These are phyloP conservation scores for Drosophila azteca DNA, from an alignment of 1,140 invertebrate species.

Conservation along the genomic window DNA sequence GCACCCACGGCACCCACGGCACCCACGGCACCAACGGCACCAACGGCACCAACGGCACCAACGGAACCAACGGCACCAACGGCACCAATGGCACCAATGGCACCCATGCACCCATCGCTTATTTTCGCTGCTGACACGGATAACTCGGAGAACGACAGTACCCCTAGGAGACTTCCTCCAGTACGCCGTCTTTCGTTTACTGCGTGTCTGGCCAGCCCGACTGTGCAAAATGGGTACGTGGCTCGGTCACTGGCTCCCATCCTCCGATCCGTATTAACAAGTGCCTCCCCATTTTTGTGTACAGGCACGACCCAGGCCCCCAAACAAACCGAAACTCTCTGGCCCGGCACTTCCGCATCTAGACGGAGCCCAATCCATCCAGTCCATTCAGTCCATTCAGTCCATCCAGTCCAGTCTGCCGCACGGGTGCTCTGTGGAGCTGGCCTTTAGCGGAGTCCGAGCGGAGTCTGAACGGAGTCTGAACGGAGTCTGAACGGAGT, in stretches of 20 bases:
- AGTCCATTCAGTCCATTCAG: too few species aligned
- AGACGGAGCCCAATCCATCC: background rate
- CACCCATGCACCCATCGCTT: too few species aligned
- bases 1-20: too few species aligned
- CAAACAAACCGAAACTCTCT: conserved; percentile 9
- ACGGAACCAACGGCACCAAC: too few species aligned
- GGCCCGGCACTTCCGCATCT: conserved; percentile 48
- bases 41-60: too few species aligned
- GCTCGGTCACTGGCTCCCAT: background rate
- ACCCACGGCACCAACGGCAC: too few species aligned
- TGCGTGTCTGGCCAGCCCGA: too few species aligned
- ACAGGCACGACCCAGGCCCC: conserved; percentile 9
- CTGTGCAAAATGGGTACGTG: background rate
- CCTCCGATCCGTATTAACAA: background rate
- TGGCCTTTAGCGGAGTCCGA: conserved; percentile 30
- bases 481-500: conserved; percentile 6
- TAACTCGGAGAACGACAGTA: conserved; percentile 46
- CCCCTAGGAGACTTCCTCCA: too few species aligned
- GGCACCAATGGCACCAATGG: too few species aligned
- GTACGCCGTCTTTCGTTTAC: too few species aligned
- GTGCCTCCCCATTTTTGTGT: background rate
- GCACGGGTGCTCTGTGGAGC: too few species aligned
- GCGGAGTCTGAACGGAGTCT: conserved; percentile 12
- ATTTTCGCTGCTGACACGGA: conserved; percentile 10
- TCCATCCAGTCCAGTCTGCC: too few species aligned